Base-by-base conservation (phyloP, 1,140 invertebrate genomes). In the Trypoxylus dichotomus region DNA sequence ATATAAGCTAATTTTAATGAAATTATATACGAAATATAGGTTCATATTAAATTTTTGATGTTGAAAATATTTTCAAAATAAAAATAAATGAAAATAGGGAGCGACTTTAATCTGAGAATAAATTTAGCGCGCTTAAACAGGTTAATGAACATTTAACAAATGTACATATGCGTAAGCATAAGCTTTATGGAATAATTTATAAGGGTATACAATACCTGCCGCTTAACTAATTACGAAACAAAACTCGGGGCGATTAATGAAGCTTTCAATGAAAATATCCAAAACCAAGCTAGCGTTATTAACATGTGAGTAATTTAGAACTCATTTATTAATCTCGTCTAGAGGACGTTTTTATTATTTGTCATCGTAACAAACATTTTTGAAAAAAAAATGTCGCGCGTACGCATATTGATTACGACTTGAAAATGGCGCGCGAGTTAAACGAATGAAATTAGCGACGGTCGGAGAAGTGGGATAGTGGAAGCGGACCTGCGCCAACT, bases 401-500 rank as follows among this genome's bases (percentile, higher is more conserved):
- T 24, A 24, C 3, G 11, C 27, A 68, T 68, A 68, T 68, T 68
- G 60, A 68, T 68, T 29, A 68, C 11, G 8, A 68, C 75, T 78
- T 75, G 29, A 75, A 78, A 37, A n/a, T 78, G 19, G 72, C 77
- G 77, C 77, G 47, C 19, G 10, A 8, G 60, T 68, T 68, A 68
- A 29, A 24, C 60, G 60, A 68, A 68, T 68, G 60, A 68, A 68
- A 68, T 68, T 68, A 68, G 60, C 60, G 60, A 10, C 60, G 60
- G 24, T 24, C 60, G 24, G 24, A 24, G 60, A 68, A 68, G 60
- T 68, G 60, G 60, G 60, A 68, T 24, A 68, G 60, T 68, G 60
- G 60, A 24, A 68, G 27, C 60, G 60, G 60, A 29, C 60, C 60
- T 68, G 60, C 60, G 60, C 84, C 79, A 85, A 84, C 82, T 84